Conservation (phyloP, 2,113 vertebrate species). For the Thamnophis sirtalis region DNA sequence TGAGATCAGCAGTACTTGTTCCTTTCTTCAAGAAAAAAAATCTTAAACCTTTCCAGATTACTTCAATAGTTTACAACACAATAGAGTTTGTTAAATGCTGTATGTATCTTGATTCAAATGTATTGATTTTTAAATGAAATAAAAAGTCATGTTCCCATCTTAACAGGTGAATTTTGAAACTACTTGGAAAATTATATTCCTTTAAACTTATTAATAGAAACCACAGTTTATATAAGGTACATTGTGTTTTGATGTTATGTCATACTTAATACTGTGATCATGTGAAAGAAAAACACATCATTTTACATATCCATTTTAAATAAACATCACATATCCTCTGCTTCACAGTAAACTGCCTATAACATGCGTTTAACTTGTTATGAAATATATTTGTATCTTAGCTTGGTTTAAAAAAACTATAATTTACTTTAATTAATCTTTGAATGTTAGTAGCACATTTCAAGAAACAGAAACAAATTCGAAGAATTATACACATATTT, state of each 20-base stretch:
- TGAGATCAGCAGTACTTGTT: constrained; percentile 4
- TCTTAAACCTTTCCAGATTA: background rate
- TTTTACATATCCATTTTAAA: background rate
- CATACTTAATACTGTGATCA: background rate
- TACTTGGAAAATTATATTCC: background rate
- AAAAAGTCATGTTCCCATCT: background rate
- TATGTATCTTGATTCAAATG: background rate
- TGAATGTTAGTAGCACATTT: background rate
- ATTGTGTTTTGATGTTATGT: background rate
- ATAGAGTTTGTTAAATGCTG: background rate
- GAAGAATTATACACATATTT: background rate
- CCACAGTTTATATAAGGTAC: background rate
- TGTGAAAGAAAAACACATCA: background rate
- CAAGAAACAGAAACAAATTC: background rate
- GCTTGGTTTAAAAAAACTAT: constrained; percentile 36
- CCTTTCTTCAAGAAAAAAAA: background rate
- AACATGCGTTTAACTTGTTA: constrained; percentile 40
- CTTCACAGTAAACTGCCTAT: background rate
- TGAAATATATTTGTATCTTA: constrained; percentile 37
- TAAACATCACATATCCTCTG: background rate
- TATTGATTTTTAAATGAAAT: background rate
- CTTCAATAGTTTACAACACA: background rate
- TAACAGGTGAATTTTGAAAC: background rate
- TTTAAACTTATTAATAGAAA: background rate
- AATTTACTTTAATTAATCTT: constrained; percentile 8